Percentiles rank a stretch among this genome's conserved stretches.
phyloP scores from a whole-genome alignment of 2,797 vertebrate genomes.

The Pseudopleuronectes americanus region DNA sequence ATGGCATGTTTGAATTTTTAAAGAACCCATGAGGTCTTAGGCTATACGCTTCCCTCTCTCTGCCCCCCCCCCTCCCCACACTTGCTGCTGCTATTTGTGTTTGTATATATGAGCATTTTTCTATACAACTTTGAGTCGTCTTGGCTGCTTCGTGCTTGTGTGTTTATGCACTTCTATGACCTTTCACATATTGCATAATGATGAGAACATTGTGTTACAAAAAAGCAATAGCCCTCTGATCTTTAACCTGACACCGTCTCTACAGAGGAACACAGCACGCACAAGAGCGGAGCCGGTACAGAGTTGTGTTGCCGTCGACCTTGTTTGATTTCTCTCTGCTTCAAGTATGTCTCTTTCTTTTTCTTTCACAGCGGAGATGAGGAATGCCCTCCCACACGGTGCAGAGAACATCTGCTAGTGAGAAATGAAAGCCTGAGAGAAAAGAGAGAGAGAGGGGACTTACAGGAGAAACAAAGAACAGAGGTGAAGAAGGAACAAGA shows the following conservation, averaged over 20 bases:
- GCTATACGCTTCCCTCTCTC: constrained; percentile 35
- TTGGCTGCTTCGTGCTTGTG: constrained; percentile 43
- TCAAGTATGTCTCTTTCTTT: constrained; percentile 50
- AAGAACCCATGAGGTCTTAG: constrained; percentile 57
- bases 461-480: constrained; percentile 16
- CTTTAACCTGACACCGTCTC: constrained; percentile 77
- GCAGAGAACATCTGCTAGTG: constrained; percentile 76
- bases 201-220: constrained; percentile 59
- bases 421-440: constrained; percentile 66
- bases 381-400: constrained; percentile 79
- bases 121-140: constrained; percentile 36
- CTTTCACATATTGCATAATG: constrained; percentile 62
- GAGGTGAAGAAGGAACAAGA: constrained; percentile 34
- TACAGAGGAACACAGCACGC: constrained; percentile 35
- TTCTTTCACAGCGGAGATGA: constrained; percentile 60
- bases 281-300: constrained; percentile 17
- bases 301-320: constrained; percentile 35
- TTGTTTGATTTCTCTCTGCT: constrained; percentile 52
- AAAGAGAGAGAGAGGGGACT: constrained; percentile 29
- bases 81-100: constrained; percentile 19
- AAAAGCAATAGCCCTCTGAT: constrained; percentile 70
- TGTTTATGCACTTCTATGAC: constrained; percentile 48
- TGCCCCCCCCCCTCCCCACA: constrained; percentile 13
- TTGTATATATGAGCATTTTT: constrained; percentile 10
- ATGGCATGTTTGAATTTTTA: constrained; percentile 72